These are phyloP conservation scores for Paradisaea rubra DNA, from an alignment of 2,113 vertebrate genomes.

Conservation along the genomic window DNA sequence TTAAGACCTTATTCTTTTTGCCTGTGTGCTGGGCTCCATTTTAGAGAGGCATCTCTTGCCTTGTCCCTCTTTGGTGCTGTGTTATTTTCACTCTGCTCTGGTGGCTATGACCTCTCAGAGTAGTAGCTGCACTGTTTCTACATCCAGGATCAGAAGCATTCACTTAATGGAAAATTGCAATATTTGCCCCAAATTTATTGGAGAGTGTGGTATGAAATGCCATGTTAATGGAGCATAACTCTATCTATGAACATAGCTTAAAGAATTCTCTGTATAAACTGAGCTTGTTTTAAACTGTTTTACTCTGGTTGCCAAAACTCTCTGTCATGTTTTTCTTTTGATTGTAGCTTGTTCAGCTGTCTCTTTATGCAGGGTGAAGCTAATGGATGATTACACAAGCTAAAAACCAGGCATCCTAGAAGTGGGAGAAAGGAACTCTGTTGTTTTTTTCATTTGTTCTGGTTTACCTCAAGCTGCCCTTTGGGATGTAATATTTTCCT, in stretches of 20 bases:
- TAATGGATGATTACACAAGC: background rate
- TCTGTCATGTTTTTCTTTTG: background rate
- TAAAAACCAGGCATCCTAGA: background rate
- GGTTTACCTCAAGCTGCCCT: background rate
- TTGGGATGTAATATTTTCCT: background rate
- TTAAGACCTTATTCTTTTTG: background rate
- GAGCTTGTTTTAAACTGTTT: background rate
- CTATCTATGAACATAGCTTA: background rate
- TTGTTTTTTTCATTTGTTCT: background rate
- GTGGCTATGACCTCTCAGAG: background rate
- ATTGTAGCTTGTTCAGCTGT: background rate
- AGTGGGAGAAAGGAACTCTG: background rate
- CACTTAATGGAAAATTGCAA: background rate
- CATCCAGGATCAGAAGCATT: background rate
- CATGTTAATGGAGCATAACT: background rate
- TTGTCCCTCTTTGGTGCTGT: background rate
- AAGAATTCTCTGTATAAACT: background rate
- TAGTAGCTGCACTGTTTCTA: background rate
- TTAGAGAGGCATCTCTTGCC: background rate
- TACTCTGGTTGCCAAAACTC: background rate
- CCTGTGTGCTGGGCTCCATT: background rate
- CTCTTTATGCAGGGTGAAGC: background rate
- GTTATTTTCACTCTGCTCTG: background rate
- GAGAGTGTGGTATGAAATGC: background rate
- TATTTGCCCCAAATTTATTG: background rate